Evolutionary conservation across 2,113 vertebrate species (phyloP).

Genomic region (Amphiprion percula): DNA sequence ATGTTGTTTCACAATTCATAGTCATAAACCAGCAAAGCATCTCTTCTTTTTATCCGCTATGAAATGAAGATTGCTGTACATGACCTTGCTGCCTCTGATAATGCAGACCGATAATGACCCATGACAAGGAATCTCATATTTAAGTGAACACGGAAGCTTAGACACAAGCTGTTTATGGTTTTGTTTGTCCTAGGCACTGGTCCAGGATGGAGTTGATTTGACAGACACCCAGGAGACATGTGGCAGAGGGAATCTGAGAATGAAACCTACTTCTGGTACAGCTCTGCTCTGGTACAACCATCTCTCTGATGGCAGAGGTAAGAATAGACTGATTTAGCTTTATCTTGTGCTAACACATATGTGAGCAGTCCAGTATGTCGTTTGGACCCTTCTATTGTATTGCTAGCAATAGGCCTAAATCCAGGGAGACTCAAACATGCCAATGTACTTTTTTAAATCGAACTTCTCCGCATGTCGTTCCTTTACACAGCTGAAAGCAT

Average conservation of each 20-base stretch:
- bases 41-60: neutral
- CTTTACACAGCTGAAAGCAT: neutral
- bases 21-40: neutral
- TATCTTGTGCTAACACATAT: neutral
- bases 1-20: constrained; percentile 18
- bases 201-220: constrained; percentile 92
- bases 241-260: constrained; percentile 91
- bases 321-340: constrained; percentile 8
- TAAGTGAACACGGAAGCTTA: neutral
- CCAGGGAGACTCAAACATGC: too few species aligned
- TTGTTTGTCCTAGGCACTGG: constrained; percentile 86
- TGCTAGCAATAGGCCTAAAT: too few species aligned
- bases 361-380: neutral
- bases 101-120: neutral
- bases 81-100: constrained; percentile 31
- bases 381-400: too few species aligned
- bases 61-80: constrained; percentile 29
- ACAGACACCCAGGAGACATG: constrained; percentile 93
- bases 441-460: neutral
- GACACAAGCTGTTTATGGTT: constrained; percentile 22
- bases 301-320: constrained; percentile 96
- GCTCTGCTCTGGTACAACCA: constrained; percentile 99
- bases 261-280: constrained; percentile 91
- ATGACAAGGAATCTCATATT: constrained; percentile 42
- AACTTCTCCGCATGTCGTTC: neutral